Base-by-base conservation (phyloP, 2,797 vertebrate species). In the Takifugu ocellatus region DNA sequence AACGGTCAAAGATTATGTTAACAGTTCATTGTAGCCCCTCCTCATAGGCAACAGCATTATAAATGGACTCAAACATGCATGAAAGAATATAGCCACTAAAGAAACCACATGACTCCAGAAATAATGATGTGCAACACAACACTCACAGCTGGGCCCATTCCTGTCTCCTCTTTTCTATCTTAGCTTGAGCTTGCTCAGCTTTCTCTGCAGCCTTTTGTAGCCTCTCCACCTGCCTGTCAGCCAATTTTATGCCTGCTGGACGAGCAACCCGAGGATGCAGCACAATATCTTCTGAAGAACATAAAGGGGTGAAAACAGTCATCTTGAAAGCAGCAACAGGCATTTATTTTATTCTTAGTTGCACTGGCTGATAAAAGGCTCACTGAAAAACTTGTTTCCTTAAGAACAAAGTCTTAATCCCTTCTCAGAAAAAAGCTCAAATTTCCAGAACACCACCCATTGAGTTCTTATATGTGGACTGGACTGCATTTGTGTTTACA, bases 131-230 rank as follows among this genome's bases (percentile, higher is more conserved):
- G 0, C 31, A 10, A 51, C 46, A 25, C 62, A 25, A 72, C 27
- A 91, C 95, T 94, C 84, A 98, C 96, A 98, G 53, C 61, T 94
- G 87, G 0, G 90, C 86, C 97, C 96, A 98, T 59, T 99, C 93
- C 67, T 82, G 86, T 74, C 88, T 95, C 56, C 93, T 92, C 68
- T 91, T 90, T 57, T 88, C 78, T 36, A 96, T 94, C 80, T 90
- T 94, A 25, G 80, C 72, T 72, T 87, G 90, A 39, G 90, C 88
- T 52, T 77, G 84, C 29, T 94, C 91, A 5, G 93, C 93, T 84
- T 94, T 94, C 79, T 94, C 87, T 1, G 89, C 75, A 36, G 85
- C 85, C 73, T 93, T 95, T 51, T 36, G 84, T 10, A 94, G 89
- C 78, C 89, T 91, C 82, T 94, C 91, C 0, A 77, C 73, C 82